Evolutionary conservation across 2,797 vertebrate species (phyloP).

Genomic region (Gambelia wislizenii): DNA sequence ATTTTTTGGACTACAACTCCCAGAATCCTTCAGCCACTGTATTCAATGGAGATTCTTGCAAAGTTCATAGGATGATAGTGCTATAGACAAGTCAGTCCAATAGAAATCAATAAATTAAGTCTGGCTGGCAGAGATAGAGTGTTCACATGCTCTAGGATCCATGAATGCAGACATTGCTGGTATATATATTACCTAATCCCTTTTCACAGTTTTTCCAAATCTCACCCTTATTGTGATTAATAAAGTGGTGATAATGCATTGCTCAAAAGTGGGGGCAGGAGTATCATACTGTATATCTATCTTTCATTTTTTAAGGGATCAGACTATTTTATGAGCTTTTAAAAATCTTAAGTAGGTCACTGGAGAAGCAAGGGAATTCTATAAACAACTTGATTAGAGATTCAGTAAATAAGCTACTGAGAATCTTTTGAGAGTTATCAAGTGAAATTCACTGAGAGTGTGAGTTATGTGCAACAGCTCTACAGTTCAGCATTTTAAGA

Average conservation of each 20-base stretch:
- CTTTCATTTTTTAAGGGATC: constrained; percentile 32
- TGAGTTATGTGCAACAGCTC: background rate
- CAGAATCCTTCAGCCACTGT: background rate
- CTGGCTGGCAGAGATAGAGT: no score
- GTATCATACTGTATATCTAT: constrained; percentile 48
- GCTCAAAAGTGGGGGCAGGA: constrained; percentile 42
- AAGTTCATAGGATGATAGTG: background rate
- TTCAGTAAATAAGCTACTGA: constrained; percentile 3
- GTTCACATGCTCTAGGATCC: background rate
- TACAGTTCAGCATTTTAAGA: background rate
- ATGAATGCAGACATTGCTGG: background rate
- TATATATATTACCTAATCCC: background rate
- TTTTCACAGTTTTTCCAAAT: background rate
- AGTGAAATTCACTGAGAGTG: background rate
- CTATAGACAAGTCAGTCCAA: background rate
- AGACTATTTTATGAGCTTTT: constrained; percentile 65
- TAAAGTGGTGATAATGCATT: background rate
- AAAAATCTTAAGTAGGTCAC: constrained; percentile 64
- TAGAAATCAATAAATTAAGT: background rate
- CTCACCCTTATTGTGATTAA: constrained; percentile 34
- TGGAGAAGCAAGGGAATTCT: constrained; percentile 40
- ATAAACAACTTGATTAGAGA: constrained; percentile 19
- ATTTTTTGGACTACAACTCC: no score
- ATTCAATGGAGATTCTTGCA: no score
- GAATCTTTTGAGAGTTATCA: background rate